Evolutionary conservation across 2,888 invertebrate species (phyloP).

Genomic region (Papilio gigon): DNA sequence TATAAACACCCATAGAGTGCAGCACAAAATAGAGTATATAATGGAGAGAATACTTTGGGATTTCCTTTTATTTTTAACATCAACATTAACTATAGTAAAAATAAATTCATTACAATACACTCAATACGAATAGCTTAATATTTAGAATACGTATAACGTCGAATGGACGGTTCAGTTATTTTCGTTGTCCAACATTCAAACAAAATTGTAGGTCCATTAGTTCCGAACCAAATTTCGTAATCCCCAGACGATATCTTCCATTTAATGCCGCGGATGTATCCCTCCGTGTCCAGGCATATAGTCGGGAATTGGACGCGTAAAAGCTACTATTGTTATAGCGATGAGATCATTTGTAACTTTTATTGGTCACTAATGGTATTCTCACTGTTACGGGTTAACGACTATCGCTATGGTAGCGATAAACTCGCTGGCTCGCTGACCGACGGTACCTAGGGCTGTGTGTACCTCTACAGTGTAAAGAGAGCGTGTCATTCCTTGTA

Average conservation of each 20-base stretch:
- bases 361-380: slow-evolving; percentile 41
- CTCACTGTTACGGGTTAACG: slow-evolving; percentile 40
- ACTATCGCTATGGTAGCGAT: slow-evolving; percentile 31
- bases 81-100: too few relatives aligned
- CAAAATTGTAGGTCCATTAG: slow-evolving; percentile 16
- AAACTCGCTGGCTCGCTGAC: slow-evolving; percentile 33
- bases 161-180: slow-evolving; percentile 26
- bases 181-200: slow-evolving; percentile 28
- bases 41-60: too few relatives aligned
- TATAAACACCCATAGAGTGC: too few relatives aligned
- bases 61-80: too few relatives aligned
- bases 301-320: slow-evolving; percentile 37
- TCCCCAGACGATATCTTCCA: slow-evolving; percentile 17
- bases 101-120: not conserved
- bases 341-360: slow-evolving; percentile 40
- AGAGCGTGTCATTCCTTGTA: too few relatives aligned
- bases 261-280: slow-evolving; percentile 12
- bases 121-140: not conserved
- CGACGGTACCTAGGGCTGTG: slow-evolving; percentile 9
- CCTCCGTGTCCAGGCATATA: not conserved
- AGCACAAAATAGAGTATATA: too few relatives aligned
- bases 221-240: slow-evolving; percentile 10
- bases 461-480: too few relatives aligned
- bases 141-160: not conserved
- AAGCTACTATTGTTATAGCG: slow-evolving; percentile 40